Percentiles rank a stretch among this genome's conserved stretches.
phyloP scores from a whole-genome alignment of 2,888 invertebrate genomes.

The Drosophila barbarae region DNA sequence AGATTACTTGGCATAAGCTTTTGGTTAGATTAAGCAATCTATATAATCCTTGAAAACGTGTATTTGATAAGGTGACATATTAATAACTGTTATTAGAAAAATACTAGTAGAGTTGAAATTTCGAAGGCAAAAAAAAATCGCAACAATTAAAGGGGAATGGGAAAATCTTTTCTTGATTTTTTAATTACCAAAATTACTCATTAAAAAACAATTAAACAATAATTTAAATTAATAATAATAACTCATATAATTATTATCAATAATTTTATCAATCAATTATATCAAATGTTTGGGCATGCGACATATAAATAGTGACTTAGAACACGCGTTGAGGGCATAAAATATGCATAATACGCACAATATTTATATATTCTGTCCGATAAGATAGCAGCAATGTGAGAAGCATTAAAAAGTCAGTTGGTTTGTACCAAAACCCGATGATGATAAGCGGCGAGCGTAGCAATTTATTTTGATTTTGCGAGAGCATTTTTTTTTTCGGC shows the following conservation, averaged over 20 bases:
- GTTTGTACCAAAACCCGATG: constrained; percentile 22
- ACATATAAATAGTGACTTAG: constrained; percentile 29
- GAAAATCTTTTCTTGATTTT: not conserved
- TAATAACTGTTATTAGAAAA: constrained; percentile 1
- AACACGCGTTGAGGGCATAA: constrained; percentile 32
- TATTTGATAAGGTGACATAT: constrained; percentile 19
- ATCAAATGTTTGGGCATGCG: constrained; percentile 8
- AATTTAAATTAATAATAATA: not conserved
- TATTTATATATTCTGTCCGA: constrained; percentile 29
- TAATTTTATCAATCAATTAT: constrained; percentile 1
- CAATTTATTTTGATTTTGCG: constrained; percentile 24
- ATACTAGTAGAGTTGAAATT: not conserved
- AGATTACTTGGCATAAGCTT: not conserved
- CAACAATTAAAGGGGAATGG: not conserved
- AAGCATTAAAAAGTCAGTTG: constrained; percentile 19
- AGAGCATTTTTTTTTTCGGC: constrained; percentile 3
- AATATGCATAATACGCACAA: constrained; percentile 33
- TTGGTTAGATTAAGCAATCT: constrained; percentile 16
- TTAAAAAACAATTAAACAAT: not conserved
- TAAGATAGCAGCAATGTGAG: constrained; percentile 21
- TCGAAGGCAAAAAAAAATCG: not conserved
- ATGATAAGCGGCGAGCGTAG: constrained; percentile 42
- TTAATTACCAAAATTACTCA: not conserved
- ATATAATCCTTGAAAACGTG: constrained; percentile 21
- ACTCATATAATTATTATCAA: not conserved